Evolutionary conservation across 2,888 invertebrate species (phyloP).

Genomic region (Nomada goodeniana): DNA sequence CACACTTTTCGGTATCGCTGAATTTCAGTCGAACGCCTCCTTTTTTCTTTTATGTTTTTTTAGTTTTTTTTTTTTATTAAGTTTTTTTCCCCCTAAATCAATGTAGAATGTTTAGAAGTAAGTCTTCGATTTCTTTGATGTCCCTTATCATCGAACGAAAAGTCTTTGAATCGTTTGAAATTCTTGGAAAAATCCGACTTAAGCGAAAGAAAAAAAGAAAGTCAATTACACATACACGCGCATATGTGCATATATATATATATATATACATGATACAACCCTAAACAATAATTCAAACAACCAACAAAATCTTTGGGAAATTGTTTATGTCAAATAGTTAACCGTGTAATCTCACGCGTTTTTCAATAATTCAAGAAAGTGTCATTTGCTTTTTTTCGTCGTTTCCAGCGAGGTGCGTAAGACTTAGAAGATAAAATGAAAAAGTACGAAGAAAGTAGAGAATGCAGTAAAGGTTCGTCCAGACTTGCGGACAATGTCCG

Average conservation of each 20-base stretch:
- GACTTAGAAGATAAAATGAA: background rate
- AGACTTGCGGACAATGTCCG: too few relatives aligned
- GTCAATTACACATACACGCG: background rate
- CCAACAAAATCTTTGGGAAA: constrained; percentile 13
- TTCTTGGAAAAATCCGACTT: background rate
- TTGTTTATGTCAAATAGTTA: background rate
- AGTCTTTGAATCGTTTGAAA: background rate
- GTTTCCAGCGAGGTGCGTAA: constrained; percentile 3
- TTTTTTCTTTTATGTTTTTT: too few relatives aligned
- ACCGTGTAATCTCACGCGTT: background rate
- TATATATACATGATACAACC: background rate
- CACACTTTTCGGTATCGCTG: constrained; percentile 6
- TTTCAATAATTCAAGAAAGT: background rate
- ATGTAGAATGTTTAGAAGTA: background rate
- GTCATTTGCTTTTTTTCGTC: background rate
- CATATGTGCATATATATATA: background rate
- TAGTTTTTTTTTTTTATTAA: background rate
- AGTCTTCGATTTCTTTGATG: background rate
- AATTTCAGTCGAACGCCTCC: background rate
- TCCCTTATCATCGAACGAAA: background rate
- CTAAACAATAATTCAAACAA: constrained; percentile 4
- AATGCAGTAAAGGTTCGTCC: background rate
- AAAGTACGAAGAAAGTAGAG: background rate
- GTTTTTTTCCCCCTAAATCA: background rate
- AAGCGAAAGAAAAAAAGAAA: background rate